phyloP scores from a whole-genome alignment of 2,797 vertebrate genomes.

The Aratinga solstitialis region DNA sequence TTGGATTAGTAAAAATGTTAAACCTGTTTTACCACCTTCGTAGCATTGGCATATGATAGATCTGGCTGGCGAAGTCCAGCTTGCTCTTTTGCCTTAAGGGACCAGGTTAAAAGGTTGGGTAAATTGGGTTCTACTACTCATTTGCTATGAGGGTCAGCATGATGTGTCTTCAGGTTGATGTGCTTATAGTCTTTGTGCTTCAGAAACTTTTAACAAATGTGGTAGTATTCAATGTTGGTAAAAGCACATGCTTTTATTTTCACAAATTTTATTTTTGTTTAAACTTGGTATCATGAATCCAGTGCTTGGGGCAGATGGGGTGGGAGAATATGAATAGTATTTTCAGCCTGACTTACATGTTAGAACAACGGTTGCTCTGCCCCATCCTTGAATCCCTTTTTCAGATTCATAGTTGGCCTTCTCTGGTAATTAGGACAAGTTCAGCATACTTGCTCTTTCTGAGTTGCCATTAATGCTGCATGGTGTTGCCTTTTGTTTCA shows the following conservation, averaged over 20 bases:
- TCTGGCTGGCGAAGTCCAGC: background rate
- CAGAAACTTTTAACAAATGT: background rate
- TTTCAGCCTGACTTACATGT: background rate
- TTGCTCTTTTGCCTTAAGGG: background rate
- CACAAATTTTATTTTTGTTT: background rate
- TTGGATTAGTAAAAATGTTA: background rate
- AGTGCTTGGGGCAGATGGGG: background rate
- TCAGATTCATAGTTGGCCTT: background rate
- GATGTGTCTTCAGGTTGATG: background rate
- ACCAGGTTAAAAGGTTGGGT: background rate
- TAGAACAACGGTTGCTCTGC: background rate
- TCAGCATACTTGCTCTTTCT: background rate
- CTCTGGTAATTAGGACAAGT: background rate
- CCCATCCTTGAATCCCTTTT: background rate
- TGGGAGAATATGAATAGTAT: background rate
- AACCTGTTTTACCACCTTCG: background rate
- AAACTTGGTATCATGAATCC: background rate
- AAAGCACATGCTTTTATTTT: background rate
- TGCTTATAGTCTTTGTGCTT: background rate
- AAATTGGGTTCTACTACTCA: background rate
- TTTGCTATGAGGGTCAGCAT: background rate
- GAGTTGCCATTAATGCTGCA: background rate
- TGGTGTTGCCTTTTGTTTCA: constrained; percentile 60
- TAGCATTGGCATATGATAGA: background rate
- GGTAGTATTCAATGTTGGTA: background rate